Evolutionary conservation across 2,888 invertebrate species (phyloP), one percentile per base, ranked within the genome.

Genomic region (Lymantria dispar): DNA sequence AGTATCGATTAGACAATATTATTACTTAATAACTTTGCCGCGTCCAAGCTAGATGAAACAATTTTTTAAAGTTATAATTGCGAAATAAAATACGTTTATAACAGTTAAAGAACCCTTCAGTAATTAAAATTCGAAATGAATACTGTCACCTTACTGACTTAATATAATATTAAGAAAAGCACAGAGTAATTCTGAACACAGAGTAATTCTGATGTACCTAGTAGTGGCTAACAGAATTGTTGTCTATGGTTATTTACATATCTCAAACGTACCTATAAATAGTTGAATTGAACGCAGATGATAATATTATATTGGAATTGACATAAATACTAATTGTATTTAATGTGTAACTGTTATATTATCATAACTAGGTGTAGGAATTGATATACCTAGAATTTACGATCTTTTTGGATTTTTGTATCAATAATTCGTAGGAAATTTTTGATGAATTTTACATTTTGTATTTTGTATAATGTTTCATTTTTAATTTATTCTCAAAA

Each of bases 381-480:
- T 82, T 80, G 81, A 66, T 43, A 56, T 66, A 62, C 52, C 50
- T 60, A 64, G 47, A 49, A 15, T 13, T 12, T 56, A 58, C 57
- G 43, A 58, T 43, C 39, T 52, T 69, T 72, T 73, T 67, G 70
- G 68, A 74, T 63, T 72, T 76, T 76, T 74, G 63, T 75, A 65
- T 64, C 56, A 48, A 33, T 63, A 56, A 67, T 63, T 57, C 51
- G 52, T 71, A 73, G 70, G 65, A 70, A 64, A 47, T 82, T 87
- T 87, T 85, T 64, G 83, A 85, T 74, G 78, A 74, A 81, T 84
- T 82, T 84, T 68, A 65, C 66, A 65, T 68, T 65, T 68, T 68
- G 38, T 52, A 48, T 15, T 40, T 9, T 36, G 10, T 30, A 60
- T 22, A 5, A 22, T 56, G 59, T 56, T 56, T 48, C 62, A 55